Percentiles rank a stretch among this genome's conserved stretches.
Conservation (phyloP, 2,888 invertebrate genomes). For the Chymomyza caudatula region DNA sequence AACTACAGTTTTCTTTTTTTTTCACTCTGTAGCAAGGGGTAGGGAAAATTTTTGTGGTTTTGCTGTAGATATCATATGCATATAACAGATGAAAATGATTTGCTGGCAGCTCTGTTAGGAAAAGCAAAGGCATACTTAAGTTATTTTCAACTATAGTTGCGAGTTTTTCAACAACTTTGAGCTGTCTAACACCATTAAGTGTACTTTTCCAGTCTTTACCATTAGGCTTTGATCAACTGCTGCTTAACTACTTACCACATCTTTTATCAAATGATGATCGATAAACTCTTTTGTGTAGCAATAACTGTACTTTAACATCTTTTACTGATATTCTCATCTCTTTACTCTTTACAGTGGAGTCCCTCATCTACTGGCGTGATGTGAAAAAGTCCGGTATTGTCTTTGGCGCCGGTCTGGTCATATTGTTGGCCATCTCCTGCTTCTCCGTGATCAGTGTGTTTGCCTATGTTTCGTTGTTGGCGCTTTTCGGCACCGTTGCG, state of each 20-base stretch:
- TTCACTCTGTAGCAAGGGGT: constrained; percentile 13
- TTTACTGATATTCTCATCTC: constrained; percentile 33
- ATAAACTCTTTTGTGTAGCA: no score
- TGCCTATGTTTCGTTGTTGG: constrained; percentile 92
- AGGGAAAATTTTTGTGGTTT: neutral
- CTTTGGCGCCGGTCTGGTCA: constrained; percentile 92
- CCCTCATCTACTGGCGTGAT: constrained; percentile 98
- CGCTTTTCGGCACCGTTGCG: constrained; percentile 91
- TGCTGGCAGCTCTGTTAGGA: no score
- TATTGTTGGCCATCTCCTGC: constrained; percentile 95
- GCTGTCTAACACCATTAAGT: no score
- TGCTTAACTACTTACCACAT: no score
- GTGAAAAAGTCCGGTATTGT: constrained; percentile 96
- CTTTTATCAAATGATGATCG: no score
- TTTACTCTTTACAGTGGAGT: constrained; percentile 86
- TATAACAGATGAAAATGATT: neutral
- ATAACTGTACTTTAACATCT: neutral
- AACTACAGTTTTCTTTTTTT: constrained; percentile 43
- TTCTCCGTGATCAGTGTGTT: constrained; percentile 97
- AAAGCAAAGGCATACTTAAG: no score
- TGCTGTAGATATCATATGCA: neutral
- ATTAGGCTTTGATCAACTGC: no score
- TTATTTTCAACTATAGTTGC: neutral
- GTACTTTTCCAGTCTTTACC: no score
- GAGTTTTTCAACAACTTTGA: neutral